Conservation (phyloP, 2,888 invertebrate genomes). For the Brenthis daphne region DNA sequence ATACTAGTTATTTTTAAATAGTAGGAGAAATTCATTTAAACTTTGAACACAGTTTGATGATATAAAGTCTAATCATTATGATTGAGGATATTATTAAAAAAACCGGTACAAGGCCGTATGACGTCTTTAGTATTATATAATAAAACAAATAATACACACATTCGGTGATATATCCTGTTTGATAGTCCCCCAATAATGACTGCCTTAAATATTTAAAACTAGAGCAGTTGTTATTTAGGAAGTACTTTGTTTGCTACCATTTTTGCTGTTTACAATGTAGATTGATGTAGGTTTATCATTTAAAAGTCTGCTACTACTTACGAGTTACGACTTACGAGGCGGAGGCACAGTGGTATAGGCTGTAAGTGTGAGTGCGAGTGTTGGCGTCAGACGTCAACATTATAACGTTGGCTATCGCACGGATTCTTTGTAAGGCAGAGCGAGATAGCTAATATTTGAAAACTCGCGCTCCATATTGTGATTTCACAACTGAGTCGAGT, state of each 20-base stretch:
- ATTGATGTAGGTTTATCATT: background rate
- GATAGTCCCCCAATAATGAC: no score
- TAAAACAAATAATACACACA: no score
- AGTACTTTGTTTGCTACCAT: no score
- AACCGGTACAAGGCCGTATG: no score
- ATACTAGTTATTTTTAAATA: no score
- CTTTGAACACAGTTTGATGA: no score
- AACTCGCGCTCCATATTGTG: constrained; percentile 19
- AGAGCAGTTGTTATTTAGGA: no score
- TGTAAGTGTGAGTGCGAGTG: constrained; percentile 3
- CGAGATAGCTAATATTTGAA: constrained; percentile 29
- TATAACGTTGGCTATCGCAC: background rate
- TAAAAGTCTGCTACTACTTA: background rate
- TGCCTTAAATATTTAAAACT: background rate
- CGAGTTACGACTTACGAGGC: background rate
- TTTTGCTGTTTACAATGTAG: background rate
- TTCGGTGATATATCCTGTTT: no score
- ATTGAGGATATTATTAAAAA: no score
- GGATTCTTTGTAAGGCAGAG: constrained; percentile 17
- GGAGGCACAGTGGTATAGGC: background rate
- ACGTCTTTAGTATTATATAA: no score
- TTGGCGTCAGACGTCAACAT: constrained; percentile 9
- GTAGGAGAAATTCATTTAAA: no score
- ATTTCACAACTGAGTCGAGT: constrained; percentile 27
- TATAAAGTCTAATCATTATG: no score